Evolutionary conservation across 1,140 invertebrate species (phyloP), one percentile per base, ranked within the genome.

Genomic region (Trachelipus rathkii): DNA sequence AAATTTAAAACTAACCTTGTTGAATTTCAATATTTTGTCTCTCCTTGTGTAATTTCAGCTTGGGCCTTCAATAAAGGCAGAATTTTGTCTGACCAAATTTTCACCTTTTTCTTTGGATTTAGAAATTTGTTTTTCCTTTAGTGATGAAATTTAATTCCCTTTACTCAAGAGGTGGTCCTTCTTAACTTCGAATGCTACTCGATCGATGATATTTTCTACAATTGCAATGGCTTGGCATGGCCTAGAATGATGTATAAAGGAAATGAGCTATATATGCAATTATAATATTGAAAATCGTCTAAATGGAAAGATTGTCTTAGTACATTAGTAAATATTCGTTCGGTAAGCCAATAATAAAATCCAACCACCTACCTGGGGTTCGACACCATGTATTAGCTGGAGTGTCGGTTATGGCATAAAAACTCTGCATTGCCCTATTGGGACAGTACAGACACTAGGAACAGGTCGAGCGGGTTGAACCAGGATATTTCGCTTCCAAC

Each of bases 201-300:
- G 91, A 81, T 96, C 93, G 87, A 96, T 92, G 9, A 95, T 89
- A 67, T 87, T 88, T 84, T 95, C 94, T 24, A 90, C 89, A 82
- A 90, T 86, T 10, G 87, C 88, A 19, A 81, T 43, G 10, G 73
- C 77, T 46, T 81, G 9, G 76, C 67, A 15, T 74, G 75, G 2
- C 77, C 80, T 81, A 75, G 3, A 10, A 21, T 3, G 33, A 33
- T 33, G 33, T 33, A 33, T 6, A 33, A n/a, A 13, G 0, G 10
- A n/a, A 10, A 1, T 44, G 72, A 9, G 33, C 33, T 33, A n/a
- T 33, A 33, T 3, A 33, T 33, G 33, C 33, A 33, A 33, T 33
- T 33, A 33, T 33, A 33, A 33, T 33, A 33, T 33, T 3, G 33
- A 33, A 33, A 33, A 33, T 33, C 1, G 6, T 33, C 1, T 33